Conservation (phyloP, 2,888 invertebrate species). For the Isoperla grammatica region DNA sequence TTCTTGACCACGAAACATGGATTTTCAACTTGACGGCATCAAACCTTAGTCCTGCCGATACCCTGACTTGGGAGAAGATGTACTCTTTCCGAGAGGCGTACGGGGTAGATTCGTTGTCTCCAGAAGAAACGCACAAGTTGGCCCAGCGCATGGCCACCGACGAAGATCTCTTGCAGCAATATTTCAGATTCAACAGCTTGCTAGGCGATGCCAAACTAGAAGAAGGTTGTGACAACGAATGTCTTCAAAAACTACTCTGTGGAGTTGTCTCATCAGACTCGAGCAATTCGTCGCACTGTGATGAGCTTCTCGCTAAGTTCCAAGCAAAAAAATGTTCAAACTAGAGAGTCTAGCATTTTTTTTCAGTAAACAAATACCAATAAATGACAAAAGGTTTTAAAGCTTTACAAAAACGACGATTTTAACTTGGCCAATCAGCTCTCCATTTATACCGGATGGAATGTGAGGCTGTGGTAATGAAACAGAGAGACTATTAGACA, state of each 20-base stretch:
- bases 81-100: conserved; percentile 68
- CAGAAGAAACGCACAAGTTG: conserved; percentile 56
- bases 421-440: too few species aligned
- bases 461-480: too few species aligned
- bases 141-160: conserved; percentile 28
- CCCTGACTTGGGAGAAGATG: conserved; percentile 66
- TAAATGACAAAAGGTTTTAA: too few species aligned
- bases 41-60: conserved; percentile 51
- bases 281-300: conserved; percentile 45
- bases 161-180: neutral
- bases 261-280: conserved; percentile 51
- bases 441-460: too few species aligned
- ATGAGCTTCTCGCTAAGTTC: conserved; percentile 34
- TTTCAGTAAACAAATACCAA: too few species aligned
- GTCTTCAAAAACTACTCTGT: conserved; percentile 51
- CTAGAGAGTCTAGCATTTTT: conserved; percentile 38
- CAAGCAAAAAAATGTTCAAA: conserved; percentile 37
- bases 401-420: too few species aligned
- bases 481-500: too few species aligned
- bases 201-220: conserved; percentile 48
- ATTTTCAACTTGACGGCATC: conserved; percentile 72
- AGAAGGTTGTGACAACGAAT: conserved; percentile 44
- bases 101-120: conserved; percentile 53
- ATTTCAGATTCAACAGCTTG: conserved; percentile 49
- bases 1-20: conserved; percentile 63